A percentile compares a stretch with the other conserved stretches of the same genome.
These are phyloP conservation scores for Microcebus griseorufus DNA, from an alignment of 2,113 vertebrate genomes.

Conservation along the genomic window DNA sequence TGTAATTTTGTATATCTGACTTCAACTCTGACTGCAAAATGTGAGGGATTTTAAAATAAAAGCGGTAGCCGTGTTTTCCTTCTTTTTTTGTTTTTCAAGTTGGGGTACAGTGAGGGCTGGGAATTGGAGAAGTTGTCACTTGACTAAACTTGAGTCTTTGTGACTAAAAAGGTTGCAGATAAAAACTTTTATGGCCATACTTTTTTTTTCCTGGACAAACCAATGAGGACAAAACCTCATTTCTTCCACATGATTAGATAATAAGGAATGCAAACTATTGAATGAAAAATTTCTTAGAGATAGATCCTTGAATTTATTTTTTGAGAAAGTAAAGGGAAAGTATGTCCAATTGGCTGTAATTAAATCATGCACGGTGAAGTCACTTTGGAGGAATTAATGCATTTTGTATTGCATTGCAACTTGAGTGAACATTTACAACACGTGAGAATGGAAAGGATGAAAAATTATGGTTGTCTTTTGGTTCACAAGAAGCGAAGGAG, in stretches of 20 bases:
- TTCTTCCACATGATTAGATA: conserved; percentile 94
- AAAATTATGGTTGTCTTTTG: conserved; percentile 90
- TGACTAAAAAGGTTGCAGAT: neutral
- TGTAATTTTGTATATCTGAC: conserved; percentile 91
- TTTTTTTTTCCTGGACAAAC: conserved; percentile 85
- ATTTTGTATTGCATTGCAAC: conserved; percentile 91
- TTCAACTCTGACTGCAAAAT: conserved; percentile 86
- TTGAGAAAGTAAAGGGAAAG: conserved; percentile 80
- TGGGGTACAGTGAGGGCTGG: conserved; percentile 83
- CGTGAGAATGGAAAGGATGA: conserved; percentile 88
- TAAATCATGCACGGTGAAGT: conserved; percentile 92
- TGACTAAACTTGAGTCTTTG: neutral
- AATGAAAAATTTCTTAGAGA: conserved; percentile 90
- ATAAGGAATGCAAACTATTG: conserved; percentile 89
- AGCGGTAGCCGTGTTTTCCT: conserved; percentile 79
- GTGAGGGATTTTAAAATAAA: conserved; percentile 63
- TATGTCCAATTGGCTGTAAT: conserved; percentile 95
- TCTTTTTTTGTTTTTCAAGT: conserved; percentile 86
- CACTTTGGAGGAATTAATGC: conserved; percentile 92
- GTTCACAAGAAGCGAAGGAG: conserved; percentile 89
- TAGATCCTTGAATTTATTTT: conserved; percentile 86
- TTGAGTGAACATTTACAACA: conserved; percentile 89
- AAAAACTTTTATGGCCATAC: conserved; percentile 64
- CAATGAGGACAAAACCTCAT: conserved; percentile 88
- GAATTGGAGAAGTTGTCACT: conserved; percentile 73